Evolutionary conservation across 2,888 invertebrate species (phyloP).

Genomic region (Leucania comma): DNA sequence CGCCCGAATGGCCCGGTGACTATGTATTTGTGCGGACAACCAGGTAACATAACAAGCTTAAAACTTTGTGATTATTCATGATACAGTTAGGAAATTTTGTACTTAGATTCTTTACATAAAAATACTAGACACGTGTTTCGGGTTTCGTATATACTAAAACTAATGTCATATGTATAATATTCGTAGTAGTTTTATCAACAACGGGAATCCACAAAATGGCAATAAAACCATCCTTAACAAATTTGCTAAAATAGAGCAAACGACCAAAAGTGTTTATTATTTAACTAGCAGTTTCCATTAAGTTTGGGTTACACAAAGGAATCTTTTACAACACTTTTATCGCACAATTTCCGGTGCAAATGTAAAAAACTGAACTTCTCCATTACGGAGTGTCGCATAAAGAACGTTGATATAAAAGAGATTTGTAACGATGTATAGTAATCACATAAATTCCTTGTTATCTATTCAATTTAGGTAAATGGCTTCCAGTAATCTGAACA

Average conservation of each 20-base stretch:
- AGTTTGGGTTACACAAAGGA: conserved; percentile 41
- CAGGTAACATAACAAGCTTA: too few species aligned
- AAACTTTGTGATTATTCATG: too few species aligned
- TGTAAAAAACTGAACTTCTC: conserved; percentile 45
- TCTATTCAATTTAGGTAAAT: conserved; percentile 55
- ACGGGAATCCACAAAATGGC: background rate
- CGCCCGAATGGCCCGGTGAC: too few species aligned
- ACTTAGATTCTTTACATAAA: too few species aligned
- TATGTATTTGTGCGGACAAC: too few species aligned
- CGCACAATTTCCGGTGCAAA: conserved; percentile 34
- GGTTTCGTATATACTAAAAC: too few species aligned
- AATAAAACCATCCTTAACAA: background rate
- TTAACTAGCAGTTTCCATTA: conserved; percentile 41
- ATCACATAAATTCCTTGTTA: conserved; percentile 36
- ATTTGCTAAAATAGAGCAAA: conserved; percentile 12
- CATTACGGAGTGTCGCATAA: conserved; percentile 45
- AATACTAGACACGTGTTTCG: too few species aligned
- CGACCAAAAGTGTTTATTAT: conserved; percentile 37
- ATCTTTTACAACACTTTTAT: conserved; percentile 48
- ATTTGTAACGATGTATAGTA: conserved; percentile 32
- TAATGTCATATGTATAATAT: too few species aligned
- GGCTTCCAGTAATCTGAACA: conserved; percentile 58
- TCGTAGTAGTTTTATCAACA: background rate
- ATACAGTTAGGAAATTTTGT: too few species aligned
- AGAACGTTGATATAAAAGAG: conserved; percentile 38